Percentiles rank a stretch among this genome's conserved stretches.
Conservation (phyloP, 2,888 invertebrate species). For the Lasioglossum malachurum region DNA sequence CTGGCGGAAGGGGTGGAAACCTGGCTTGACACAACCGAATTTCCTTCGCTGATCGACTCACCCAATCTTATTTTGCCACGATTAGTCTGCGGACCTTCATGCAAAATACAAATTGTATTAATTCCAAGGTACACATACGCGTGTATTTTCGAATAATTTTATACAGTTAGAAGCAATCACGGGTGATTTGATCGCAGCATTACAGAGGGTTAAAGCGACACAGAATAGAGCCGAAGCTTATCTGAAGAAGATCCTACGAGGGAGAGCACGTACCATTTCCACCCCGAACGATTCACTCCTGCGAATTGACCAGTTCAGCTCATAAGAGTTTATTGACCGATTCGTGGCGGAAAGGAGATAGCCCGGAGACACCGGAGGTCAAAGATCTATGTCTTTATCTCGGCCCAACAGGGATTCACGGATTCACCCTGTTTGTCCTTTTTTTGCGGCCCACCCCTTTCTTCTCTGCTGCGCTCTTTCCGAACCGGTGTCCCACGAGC, state of each 20-base stretch:
- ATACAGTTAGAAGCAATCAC: neutral
- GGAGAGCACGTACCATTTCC: conserved; percentile 8
- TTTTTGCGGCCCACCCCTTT: neutral
- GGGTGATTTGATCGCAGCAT: neutral
- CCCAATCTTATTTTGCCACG: neutral
- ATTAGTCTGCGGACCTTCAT: neutral
- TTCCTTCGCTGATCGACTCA: neutral
- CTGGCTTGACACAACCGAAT: conserved; percentile 11
- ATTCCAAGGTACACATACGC: neutral
- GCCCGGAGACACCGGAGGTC: conserved; percentile 28
- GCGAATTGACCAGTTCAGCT: conserved; percentile 41
- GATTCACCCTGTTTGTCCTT: conserved; percentile 1
- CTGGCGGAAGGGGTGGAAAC: conserved; percentile 1
- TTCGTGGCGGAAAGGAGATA: conserved; percentile 27
- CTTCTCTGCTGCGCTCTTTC: conserved; percentile 24
- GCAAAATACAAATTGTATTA: neutral
- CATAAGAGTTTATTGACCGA: conserved; percentile 47
- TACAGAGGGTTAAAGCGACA: neutral
- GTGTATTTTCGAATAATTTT: neutral
- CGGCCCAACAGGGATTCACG: conserved; percentile 45
- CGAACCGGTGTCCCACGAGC: conserved; percentile 72
- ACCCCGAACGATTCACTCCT: conserved; percentile 25
- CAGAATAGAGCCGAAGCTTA: neutral
- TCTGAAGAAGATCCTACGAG: neutral
- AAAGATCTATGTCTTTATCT: conserved; percentile 46